Evolutionary conservation across 2,888 invertebrate species (phyloP).

Genomic region (Lasioglossum figueresi): DNA sequence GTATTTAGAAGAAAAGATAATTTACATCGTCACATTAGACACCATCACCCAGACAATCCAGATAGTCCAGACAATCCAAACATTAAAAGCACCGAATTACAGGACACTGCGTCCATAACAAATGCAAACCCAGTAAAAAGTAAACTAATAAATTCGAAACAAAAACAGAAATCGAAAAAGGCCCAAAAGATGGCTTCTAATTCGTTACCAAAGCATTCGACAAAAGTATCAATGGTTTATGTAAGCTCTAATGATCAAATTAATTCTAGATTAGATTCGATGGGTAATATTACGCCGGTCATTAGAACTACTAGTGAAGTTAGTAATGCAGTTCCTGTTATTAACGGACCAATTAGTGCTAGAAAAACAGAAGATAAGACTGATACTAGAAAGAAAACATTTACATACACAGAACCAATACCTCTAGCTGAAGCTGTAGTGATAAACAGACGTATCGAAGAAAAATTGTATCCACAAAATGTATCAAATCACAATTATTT

Average conservation of each 20-base stretch:
- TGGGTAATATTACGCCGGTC: constrained; percentile 78
- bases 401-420: constrained; percentile 79
- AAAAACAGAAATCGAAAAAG: constrained; percentile 67
- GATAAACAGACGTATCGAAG: constrained; percentile 80
- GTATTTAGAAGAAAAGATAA: constrained; percentile 92
- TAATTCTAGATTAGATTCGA: constrained; percentile 76
- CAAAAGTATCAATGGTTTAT: constrained; percentile 61
- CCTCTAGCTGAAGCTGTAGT: constrained; percentile 79
- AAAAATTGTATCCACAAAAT: constrained; percentile 79
- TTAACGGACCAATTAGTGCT: constrained; percentile 84
- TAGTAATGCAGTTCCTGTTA: constrained; percentile 83
- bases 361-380: constrained; percentile 67
- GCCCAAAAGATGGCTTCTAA: constrained; percentile 32
- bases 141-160: constrained; percentile 56
- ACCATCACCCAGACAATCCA: constrained; percentile 87
- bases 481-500: constrained; percentile 75
- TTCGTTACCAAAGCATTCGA: constrained; percentile 55
- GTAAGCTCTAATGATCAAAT: constrained; percentile 74
- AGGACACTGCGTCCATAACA: constrained; percentile 21
- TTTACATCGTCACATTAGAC: constrained; percentile 90
- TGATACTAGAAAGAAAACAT: constrained; percentile 74
- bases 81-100: constrained; percentile 39
- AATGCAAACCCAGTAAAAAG: constrained; percentile 41
- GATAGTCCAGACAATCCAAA: constrained; percentile 80
- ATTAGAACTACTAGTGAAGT: constrained; percentile 78